Percentiles rank a stretch among this genome's conserved stretches.
Conservation (phyloP, 1,140 invertebrate genomes). For the Gryon sp. region DNA sequence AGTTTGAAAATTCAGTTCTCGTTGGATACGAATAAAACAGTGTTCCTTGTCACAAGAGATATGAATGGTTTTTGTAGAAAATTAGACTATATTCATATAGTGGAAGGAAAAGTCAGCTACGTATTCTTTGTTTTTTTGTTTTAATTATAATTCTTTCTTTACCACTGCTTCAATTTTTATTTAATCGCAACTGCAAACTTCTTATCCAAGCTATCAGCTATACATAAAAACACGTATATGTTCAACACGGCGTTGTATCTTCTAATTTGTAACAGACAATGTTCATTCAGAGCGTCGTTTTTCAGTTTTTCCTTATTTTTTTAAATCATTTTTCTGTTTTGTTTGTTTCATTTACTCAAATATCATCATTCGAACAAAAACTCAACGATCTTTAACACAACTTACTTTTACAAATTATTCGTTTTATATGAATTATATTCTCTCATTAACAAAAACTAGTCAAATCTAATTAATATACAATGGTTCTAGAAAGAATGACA, state of each 20-base stretch:
- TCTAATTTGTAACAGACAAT: constrained; percentile 59
- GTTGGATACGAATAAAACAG: constrained; percentile 46
- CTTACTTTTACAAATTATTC: constrained; percentile 20
- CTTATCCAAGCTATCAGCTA: constrained; percentile 53
- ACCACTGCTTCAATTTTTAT: constrained; percentile 33
- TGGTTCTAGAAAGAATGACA: too few relatives aligned
- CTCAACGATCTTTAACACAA: constrained; percentile 25
- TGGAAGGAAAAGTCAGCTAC: constrained; percentile 65
- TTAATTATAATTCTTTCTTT: constrained; percentile 33
- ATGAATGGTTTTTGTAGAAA: constrained; percentile 65
- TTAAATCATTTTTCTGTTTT: too few relatives aligned
- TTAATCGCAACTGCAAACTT: constrained; percentile 32
- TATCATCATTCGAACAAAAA: constrained; percentile 14
- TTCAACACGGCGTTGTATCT: constrained; percentile 52
- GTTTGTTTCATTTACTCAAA: constrained; percentile 41
- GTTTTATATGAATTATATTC: too few relatives aligned
- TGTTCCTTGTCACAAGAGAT: constrained; percentile 54
- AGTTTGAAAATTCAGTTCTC: constrained; percentile 55
- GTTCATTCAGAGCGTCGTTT: constrained; percentile 33
- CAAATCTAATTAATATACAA: too few relatives aligned
- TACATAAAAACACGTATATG: constrained; percentile 65
- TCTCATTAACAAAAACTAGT: background rate
- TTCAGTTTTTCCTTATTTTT: too few relatives aligned
- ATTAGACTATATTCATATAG: constrained; percentile 68
- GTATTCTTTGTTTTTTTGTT: constrained; percentile 38